Conservation (phyloP, 2,888 invertebrate genomes). For the Macrophya annulata region DNA sequence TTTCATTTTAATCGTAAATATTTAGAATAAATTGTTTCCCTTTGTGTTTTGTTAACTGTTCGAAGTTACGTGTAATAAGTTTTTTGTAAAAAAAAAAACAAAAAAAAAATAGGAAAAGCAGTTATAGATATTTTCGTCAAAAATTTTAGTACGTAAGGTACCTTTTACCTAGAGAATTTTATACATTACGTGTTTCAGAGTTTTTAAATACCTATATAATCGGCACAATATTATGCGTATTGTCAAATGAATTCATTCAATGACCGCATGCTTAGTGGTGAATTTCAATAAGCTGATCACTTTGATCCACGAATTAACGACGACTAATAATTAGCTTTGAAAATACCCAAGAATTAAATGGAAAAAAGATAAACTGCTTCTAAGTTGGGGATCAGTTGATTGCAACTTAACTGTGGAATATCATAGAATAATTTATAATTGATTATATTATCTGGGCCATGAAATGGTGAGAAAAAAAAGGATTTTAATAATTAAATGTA, state of each 20-base stretch:
- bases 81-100: background rate
- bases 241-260: background rate
- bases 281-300: background rate
- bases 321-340: constrained; percentile 13
- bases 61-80: background rate
- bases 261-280: constrained; percentile 2
- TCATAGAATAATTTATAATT: constrained; percentile 31
- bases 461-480: constrained; percentile 18
- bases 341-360: background rate
- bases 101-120: background rate
- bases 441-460: constrained; percentile 20
- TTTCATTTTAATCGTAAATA: background rate
- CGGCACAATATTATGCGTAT: background rate
- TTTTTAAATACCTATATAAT: background rate
- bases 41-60: background rate
- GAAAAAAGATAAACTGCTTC: background rate
- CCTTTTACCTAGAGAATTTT: constrained; percentile 17
- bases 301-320: background rate
- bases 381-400: constrained; percentile 14
- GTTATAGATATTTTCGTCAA: constrained; percentile 16
- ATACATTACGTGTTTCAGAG: constrained; percentile 33
- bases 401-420: constrained; percentile 38
- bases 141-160: constrained; percentile 10
- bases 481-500: constrained; percentile 34
- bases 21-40: background rate